Conservation (phyloP, 2,888 invertebrate species). For the Yponomeuta sedellus region DNA sequence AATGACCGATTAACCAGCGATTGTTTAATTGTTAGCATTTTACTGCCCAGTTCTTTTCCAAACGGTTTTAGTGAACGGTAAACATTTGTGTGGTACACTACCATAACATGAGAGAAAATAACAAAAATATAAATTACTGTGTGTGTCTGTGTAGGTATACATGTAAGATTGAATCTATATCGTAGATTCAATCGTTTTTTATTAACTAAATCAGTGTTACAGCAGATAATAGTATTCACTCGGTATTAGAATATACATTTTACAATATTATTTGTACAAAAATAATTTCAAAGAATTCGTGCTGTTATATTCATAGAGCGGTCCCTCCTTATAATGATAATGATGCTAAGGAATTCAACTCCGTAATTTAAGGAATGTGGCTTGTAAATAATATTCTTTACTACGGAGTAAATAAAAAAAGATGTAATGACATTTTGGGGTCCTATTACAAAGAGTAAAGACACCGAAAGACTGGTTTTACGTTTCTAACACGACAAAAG, state of each 20-base stretch:
- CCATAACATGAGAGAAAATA: neutral
- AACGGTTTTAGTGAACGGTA: neutral
- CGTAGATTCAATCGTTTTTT: no score
- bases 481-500: constrained; percentile 4
- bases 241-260: no score
- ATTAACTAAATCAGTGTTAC: no score
- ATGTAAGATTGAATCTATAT: no score
- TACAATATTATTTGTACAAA: no score
- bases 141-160: neutral
- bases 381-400: constrained; percentile 55
- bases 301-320: neutral
- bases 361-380: constrained; percentile 50
- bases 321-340: neutral
- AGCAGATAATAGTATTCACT: no score
- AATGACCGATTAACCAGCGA: neutral
- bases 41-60: neutral
- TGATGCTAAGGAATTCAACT: neutral
- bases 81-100: neutral
- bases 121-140: neutral
- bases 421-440: constrained; percentile 35
- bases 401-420: constrained; percentile 35
- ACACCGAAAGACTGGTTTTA: constrained; percentile 26
- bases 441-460: constrained; percentile 28
- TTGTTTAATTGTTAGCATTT: constrained; percentile 6
- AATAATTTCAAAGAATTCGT: neutral